Evolutionary conservation across 2,888 invertebrate genomes (phyloP).

Genomic region (Fragum fragum): DNA sequence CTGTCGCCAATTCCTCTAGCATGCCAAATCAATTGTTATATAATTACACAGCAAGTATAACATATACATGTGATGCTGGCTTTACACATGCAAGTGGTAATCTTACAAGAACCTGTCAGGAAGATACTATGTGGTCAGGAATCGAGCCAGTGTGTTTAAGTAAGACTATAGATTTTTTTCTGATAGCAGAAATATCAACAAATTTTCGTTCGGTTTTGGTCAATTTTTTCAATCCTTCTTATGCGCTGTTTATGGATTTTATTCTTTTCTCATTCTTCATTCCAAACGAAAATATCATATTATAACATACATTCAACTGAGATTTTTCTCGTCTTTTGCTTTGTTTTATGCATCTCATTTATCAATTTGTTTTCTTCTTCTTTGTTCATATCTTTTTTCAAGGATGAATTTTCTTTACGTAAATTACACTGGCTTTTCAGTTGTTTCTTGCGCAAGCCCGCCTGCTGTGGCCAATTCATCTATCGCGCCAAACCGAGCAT

Average conservation of each 20-base stretch:
- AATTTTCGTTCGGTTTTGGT: no score
- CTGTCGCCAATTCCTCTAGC: conserved; percentile 11
- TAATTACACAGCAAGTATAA: conserved; percentile 37
- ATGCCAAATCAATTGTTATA: conserved; percentile 22
- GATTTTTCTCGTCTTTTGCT: no score
- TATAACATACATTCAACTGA: no score
- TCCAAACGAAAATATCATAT: no score
- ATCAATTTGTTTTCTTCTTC: no score
- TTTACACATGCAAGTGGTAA: conserved; percentile 43
- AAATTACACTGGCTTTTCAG: background rate
- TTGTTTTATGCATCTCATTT: no score
- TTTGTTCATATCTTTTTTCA: no score
- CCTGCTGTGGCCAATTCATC: conserved; percentile 14
- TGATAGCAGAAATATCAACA: no score
- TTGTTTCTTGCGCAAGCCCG: conserved; percentile 30
- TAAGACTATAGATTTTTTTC: conserved; percentile 15
- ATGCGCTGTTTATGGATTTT: no score
- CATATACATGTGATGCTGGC: conserved; percentile 43
- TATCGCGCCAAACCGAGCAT: background rate
- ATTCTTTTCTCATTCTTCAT: no score
- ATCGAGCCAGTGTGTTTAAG: conserved; percentile 38
- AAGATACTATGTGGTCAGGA: conserved; percentile 26
- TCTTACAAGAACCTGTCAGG: conserved; percentile 41
- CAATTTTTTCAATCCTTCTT: no score
- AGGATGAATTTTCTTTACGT: no score